Evolutionary conservation across 2,113 vertebrate species (phyloP).

Genomic region (Empidonax traillii): DNA sequence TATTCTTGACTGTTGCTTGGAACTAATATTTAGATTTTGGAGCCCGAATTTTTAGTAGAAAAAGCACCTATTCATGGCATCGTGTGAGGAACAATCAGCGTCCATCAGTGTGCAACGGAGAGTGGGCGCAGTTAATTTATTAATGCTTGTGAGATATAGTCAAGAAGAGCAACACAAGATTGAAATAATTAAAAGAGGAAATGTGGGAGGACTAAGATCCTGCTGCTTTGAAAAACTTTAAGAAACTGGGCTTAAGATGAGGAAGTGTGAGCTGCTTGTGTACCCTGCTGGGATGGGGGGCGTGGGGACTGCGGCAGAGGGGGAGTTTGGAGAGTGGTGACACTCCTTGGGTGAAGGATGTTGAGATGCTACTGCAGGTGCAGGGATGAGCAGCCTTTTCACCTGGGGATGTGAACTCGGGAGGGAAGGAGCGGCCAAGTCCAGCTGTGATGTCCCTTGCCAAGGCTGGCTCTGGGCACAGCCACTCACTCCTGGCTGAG

Average conservation of each 20-base stretch:
- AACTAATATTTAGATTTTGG: not conserved
- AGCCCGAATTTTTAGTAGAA: not conserved
- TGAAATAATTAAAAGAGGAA: not conserved
- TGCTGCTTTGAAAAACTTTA: not conserved
- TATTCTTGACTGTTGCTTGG: not conserved
- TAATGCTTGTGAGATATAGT: not conserved
- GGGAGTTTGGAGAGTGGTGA: not conserved
- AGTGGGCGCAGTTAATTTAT: not conserved
- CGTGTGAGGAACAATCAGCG: not conserved
- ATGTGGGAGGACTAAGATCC: not conserved
- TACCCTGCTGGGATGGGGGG: not conserved
- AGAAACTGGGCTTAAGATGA: not conserved
- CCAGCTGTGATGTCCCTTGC: rapidly evolving
- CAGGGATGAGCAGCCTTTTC: not conserved
- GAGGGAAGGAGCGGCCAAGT: not conserved
- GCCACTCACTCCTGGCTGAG: not conserved
- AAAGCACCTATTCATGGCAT: not conserved
- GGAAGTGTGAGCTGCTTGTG: not conserved
- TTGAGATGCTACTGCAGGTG: not conserved
- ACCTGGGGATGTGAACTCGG: not conserved
- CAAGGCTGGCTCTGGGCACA: not conserved
- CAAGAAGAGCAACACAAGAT: not conserved
- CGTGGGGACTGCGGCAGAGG: not conserved
- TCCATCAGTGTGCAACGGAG: not conserved
- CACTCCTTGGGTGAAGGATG: too few species aligned